A percentile compares a stretch with the other conserved stretches of the same genome.
Conservation (phyloP, 2,797 vertebrate genomes). For the Choloepus didactylus region DNA sequence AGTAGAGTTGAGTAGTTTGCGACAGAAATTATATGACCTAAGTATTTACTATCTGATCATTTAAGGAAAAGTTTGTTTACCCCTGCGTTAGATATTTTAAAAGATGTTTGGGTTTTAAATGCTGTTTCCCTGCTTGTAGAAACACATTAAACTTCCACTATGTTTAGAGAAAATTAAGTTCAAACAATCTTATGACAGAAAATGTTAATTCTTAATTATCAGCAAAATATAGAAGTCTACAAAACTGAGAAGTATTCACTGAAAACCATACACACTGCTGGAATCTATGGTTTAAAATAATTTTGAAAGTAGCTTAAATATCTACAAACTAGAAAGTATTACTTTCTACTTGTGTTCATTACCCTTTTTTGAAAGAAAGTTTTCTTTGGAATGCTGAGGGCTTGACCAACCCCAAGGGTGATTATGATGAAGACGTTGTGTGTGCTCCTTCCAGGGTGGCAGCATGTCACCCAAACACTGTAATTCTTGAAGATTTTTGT, state of each 20-base stretch:
- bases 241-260: conserved; percentile 20
- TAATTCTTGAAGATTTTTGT: conserved; percentile 60
- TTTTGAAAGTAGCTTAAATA: conserved; percentile 20
- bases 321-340: not conserved
- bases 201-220: conserved; percentile 45
- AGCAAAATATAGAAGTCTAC: not conserved
- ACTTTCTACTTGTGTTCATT: not conserved
- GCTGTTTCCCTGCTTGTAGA: not conserved
- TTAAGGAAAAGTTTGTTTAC: not conserved
- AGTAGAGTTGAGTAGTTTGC: not conserved
- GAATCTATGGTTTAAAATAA: conserved; percentile 30
- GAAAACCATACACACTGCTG: not conserved
- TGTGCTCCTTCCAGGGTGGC: not conserved
- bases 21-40: not conserved
- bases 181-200: not conserved
- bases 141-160: conserved; percentile 15
- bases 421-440: not conserved
- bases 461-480: not conserved
- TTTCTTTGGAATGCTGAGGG: not conserved
- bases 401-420: not conserved
- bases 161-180: not conserved
- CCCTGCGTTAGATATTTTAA: not conserved
- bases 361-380: not conserved
- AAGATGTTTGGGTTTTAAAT: not conserved
- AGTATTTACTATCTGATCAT: not conserved